Percentiles rank a stretch among this genome's conserved stretches.
Evolutionary conservation across 2,888 invertebrate species (phyloP).

Genomic region (Eurytoma californica): DNA sequence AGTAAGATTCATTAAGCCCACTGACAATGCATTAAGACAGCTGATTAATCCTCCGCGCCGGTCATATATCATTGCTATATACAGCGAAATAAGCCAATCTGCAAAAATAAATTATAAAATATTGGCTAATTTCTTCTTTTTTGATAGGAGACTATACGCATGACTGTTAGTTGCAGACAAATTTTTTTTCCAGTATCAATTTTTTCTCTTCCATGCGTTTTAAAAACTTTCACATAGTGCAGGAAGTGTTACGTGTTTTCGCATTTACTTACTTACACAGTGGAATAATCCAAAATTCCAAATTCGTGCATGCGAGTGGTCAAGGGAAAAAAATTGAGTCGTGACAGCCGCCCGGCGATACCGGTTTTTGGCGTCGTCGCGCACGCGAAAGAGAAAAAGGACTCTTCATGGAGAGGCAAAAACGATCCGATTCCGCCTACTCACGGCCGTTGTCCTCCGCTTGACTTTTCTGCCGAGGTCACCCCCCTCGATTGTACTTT

Average conservation of each 20-base stretch:
- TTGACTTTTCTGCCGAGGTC: constrained; percentile 69
- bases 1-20: background rate
- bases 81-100: too few species aligned
- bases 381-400: constrained; percentile 4
- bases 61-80: too few species aligned
- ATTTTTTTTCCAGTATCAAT: too few species aligned
- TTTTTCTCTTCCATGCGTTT: too few species aligned
- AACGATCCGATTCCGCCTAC: constrained; percentile 67
- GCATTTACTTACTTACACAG: too few species aligned
- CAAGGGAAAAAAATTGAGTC: background rate
- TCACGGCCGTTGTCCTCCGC: constrained; percentile 65
- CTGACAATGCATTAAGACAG: constrained; percentile 12
- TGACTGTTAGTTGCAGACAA: too few species aligned
- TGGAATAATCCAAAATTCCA: too few species aligned
- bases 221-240: too few species aligned
- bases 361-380: background rate
- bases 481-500: constrained; percentile 53
- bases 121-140: too few species aligned
- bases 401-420: constrained; percentile 49
- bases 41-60: background rate
- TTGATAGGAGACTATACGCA: too few species aligned
- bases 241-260: too few species aligned
- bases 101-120: too few species aligned
- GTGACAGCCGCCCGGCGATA: background rate
- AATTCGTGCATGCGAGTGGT: background rate